A percentile compares a stretch with the other conserved stretches of the same genome.
These are phyloP conservation scores for Lepeophtheirus nordmannii DNA, from an alignment of 2,888 invertebrate genomes.

Conservation along the genomic window DNA sequence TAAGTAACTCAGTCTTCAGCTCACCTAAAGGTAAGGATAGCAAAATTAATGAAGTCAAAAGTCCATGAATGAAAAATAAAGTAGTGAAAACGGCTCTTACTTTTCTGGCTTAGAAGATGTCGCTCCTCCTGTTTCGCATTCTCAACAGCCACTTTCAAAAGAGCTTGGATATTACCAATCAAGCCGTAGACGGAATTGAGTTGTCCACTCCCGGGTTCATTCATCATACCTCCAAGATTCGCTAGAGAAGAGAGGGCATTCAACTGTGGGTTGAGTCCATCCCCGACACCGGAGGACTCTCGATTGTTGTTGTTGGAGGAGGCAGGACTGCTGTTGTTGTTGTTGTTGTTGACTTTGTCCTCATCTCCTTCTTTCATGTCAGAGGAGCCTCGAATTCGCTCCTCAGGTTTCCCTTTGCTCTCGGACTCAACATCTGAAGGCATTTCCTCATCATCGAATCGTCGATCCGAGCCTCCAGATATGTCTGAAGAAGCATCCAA, in stretches of 20 bases:
- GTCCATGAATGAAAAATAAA: too few species aligned
- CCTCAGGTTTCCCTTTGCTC: not conserved
- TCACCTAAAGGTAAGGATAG: not conserved
- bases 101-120: not conserved
- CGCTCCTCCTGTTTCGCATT: constrained; percentile 22
- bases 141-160: constrained; percentile 21
- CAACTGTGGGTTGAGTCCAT: not conserved
- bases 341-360: constrained; percentile 19
- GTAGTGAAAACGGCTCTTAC: too few species aligned
- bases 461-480: not conserved
- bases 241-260: not conserved
- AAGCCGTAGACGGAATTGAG: constrained; percentile 18
- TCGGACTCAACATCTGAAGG: constrained; percentile 15
- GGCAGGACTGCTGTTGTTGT: constrained; percentile 3
- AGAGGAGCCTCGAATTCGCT: too few species aligned
- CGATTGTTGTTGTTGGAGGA: not conserved
- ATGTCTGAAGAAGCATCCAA: not conserved
- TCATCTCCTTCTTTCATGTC: not conserved
- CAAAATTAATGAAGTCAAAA: not conserved
- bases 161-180: constrained; percentile 20
- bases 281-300: not conserved
- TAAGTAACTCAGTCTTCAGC: constrained; percentile 10
- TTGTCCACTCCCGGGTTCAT: constrained; percentile 5
- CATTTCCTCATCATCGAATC: not conserved
- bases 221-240: not conserved